These are phyloP conservation scores for rat (Rattus norvegicus) DNA, from an alignment of 2,113 vertebrate genomes.

Conservation along the genomic window DNA sequence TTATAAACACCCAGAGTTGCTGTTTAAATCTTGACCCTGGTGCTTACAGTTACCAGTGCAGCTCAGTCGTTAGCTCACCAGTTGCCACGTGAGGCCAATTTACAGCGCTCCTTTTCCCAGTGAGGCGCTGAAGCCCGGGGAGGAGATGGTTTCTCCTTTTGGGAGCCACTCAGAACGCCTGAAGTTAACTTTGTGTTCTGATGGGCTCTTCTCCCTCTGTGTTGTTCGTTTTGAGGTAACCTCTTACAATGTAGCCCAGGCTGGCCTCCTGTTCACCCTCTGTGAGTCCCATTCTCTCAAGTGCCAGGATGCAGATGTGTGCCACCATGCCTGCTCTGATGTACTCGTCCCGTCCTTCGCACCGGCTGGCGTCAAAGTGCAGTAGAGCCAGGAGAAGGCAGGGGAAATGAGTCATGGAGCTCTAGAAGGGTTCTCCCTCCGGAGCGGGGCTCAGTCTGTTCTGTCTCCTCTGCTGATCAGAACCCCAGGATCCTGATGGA, in stretches of 20 bases:
- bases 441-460: no score
- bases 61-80: background rate
- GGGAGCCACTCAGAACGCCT: background rate
- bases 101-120: background rate
- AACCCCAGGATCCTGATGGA: background rate
- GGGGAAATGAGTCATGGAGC: accelerated
- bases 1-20: background rate
- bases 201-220: background rate
- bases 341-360: accelerated
- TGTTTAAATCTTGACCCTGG: accelerated
- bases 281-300: background rate
- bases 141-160: accelerated
- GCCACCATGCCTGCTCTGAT: background rate
- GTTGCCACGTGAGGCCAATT: accelerated
- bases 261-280: no score
- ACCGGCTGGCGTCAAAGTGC: background rate
- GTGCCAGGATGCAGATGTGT: background rate
- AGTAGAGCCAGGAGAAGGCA: background rate
- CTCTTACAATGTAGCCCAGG: background rate
- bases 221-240: background rate
- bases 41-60: background rate
- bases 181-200: background rate
- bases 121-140: background rate
- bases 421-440: accelerated
- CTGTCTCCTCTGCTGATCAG: background rate